phyloP scores from a whole-genome alignment of 2,797 vertebrate genomes.

The Arremon aurantiirostris region DNA sequence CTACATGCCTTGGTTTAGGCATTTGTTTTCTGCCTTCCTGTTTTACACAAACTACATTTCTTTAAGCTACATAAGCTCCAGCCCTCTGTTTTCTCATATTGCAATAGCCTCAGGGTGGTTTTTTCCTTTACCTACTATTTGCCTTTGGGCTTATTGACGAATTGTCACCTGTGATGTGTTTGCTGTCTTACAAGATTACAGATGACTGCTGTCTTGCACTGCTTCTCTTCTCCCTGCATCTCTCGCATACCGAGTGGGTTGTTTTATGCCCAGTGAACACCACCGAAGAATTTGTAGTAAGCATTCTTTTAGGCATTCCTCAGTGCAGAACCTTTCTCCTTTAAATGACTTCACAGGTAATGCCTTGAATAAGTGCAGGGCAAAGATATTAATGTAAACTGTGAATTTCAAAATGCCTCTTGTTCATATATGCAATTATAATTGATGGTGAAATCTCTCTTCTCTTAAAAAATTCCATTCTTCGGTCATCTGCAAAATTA shows the following conservation, averaged over 20 bases:
- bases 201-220: neutral
- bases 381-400: neutral
- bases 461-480: neutral
- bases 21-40: neutral
- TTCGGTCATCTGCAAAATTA: neutral
- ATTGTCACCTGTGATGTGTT: neutral
- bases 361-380: neutral
- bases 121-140: neutral
- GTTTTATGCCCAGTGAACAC: neutral
- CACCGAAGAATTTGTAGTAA: neutral
- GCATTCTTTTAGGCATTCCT: neutral
- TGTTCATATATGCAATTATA: neutral
- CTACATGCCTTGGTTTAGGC: neutral
- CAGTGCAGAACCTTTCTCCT: neutral
- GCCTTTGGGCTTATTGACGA: neutral
- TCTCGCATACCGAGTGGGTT: neutral
- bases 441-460: neutral
- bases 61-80: neutral
- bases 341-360: neutral
- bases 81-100: neutral
- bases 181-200: slow-evolving; percentile 1
- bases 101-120: neutral
- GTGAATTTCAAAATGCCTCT: neutral
- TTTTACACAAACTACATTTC: neutral
- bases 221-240: neutral